Base-by-base conservation (phyloP, 2,113 vertebrate genomes). In the Piaya cayana region DNA sequence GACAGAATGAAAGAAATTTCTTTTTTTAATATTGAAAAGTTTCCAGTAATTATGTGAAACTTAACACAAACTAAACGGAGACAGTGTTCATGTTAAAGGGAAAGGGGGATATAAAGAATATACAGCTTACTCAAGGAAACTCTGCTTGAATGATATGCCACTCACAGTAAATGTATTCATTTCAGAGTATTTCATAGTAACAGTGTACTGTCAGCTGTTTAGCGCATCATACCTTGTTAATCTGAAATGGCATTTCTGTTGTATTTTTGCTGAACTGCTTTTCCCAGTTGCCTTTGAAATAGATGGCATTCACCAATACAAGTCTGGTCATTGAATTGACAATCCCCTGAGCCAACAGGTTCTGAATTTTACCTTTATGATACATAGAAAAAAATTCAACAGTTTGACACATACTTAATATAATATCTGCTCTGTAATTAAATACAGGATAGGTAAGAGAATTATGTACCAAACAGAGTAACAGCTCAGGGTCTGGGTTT, bases 251-350 rank as follows among this genome's bases (percentile, higher is more conserved):
- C 97, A 92, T 98, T 65, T 98, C 60, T 34, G 99, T 99, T 5
- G 36, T 14, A 17, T 94, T 75, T 34, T 90, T 96, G 14, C 97
- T 6, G 65, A 99, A 99, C 5, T 72, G 96, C 22, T 98, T 75
- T 71, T 92, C 96, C 99, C 99, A 99, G 74, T 96, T 98, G 72
- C 99, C 99, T 96, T 99, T 99, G 97, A 99, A 99, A 95, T 99
- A 99, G 94, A 99, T 98, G 34, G 99, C 99, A 69, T 99, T 99
- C 94, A 99, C 99, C 45, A 99, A 97, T 43, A 99, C 99, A 76
- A 99, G 77, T 42, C 96, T 98, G 2, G 98, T 99, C 93, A 97
- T 88, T 1, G 96, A 12, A 52, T 32, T 3, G 1, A 99, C 39
- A 18, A 97, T 88, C 26, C 98, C 98, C 29, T 97, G 65, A n/a